Percentiles rank a stretch among this genome's conserved stretches.
Evolutionary conservation across 2,797 vertebrate species (phyloP).

Genomic region (Thamnophis elegans): DNA sequence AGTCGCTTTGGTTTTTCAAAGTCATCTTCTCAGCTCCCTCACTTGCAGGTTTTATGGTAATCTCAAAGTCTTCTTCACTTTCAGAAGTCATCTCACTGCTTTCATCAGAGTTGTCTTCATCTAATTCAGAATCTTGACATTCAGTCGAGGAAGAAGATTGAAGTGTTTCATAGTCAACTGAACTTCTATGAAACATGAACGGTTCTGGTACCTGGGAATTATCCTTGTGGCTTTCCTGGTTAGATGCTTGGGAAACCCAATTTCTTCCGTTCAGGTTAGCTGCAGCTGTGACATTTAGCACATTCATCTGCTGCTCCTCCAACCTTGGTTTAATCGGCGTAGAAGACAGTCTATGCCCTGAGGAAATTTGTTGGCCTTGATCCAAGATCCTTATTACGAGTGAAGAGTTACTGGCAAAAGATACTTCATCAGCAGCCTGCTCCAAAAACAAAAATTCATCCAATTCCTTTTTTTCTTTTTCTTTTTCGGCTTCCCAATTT

Average conservation of each 20-base stretch:
- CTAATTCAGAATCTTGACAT: conserved; percentile 41
- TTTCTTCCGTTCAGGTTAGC: conserved; percentile 29
- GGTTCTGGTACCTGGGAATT: conserved; percentile 20
- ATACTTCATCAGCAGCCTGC: conserved; percentile 92
- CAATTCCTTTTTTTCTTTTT: conserved; percentile 85
- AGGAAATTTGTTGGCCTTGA: conserved; percentile 74
- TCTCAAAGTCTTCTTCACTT: conserved; percentile 64
- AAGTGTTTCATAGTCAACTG: conserved; percentile 20
- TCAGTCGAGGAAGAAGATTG: conserved; percentile 26
- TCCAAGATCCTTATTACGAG: conserved; percentile 86
- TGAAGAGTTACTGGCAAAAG: conserved; percentile 96
- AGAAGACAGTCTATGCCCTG: conserved; percentile 82
- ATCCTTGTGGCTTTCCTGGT: conserved; percentile 2
- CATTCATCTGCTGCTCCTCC: conserved; percentile 46
- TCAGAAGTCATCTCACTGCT: conserved; percentile 47
- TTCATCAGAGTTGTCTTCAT: conserved; percentile 22
- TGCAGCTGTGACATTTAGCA: rapidly evolving
- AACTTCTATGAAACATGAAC: conserved; percentile 26
- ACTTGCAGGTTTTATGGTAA: conserved; percentile 51
- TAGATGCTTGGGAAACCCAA: not conserved
- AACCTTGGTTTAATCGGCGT: conserved; percentile 85
- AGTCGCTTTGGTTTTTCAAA: conserved; percentile 47
- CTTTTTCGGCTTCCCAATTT: conserved; percentile 81
- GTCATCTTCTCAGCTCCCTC: conserved; percentile 24
- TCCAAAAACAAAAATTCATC: conserved; percentile 97